phyloP scores from a whole-genome alignment of 2,888 invertebrate species.

The Agrochola lota region DNA sequence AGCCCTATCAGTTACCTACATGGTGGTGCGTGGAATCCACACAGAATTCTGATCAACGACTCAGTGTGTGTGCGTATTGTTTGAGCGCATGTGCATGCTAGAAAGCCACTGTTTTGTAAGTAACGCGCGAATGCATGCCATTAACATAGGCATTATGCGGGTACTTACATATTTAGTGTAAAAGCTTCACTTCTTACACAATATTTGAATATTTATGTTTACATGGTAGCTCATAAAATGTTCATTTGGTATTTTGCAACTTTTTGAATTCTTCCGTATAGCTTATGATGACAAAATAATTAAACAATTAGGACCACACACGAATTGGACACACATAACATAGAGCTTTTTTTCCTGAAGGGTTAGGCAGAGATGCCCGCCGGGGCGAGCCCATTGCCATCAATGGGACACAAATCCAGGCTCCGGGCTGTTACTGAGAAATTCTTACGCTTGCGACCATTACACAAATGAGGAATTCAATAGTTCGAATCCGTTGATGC shows the following conservation, averaged over 20 bases:
- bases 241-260: not conserved
- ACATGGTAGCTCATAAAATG: not conserved
- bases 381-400: not conserved
- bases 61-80: slow-evolving; percentile 67
- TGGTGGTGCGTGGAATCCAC: slow-evolving; percentile 56
- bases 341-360: not conserved
- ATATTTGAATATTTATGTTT: slow-evolving; percentile 12
- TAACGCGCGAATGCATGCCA: slow-evolving; percentile 71
- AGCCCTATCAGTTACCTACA: slow-evolving; percentile 51
- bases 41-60: slow-evolving; percentile 65
- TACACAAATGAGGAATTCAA: not conserved
- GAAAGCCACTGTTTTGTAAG: slow-evolving; percentile 80
- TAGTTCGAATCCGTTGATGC: not conserved
- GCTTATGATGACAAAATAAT: not conserved
- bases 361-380: not conserved
- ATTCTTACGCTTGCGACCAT: not conserved
- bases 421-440: not conserved
- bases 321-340: not conserved
- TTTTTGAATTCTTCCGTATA: not conserved
- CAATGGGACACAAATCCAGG: not conserved
- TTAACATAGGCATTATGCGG: slow-evolving; percentile 66
- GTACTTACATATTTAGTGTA: slow-evolving; percentile 57
- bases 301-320: not conserved
- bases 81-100: slow-evolving; percentile 76
- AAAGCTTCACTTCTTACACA: slow-evolving; percentile 41